A percentile compares a stretch with the other conserved stretches of the same genome.
Evolutionary conservation across 2,797 vertebrate species (phyloP).

Genomic region (Dipus sagitta): DNA sequence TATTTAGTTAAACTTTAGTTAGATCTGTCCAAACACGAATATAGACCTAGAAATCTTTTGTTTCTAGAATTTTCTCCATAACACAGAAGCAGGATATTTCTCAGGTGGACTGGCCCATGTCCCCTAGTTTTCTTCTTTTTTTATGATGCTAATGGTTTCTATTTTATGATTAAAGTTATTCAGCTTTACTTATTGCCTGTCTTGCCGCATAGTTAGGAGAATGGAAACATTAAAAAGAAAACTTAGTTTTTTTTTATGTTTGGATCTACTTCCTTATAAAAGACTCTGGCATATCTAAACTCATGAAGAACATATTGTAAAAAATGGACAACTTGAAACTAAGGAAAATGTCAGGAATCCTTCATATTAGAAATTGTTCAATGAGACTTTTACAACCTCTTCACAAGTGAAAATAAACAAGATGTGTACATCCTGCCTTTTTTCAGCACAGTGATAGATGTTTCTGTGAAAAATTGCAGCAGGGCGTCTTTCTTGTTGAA

Average conservation of each 20-base stretch:
- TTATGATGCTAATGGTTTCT: no score
- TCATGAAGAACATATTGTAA: not conserved
- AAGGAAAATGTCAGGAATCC: not conserved
- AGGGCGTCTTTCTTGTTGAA: not conserved
- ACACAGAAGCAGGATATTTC: no score
- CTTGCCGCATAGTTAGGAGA: not conserved
- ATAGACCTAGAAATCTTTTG: no score
- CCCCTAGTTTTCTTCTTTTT: no score
- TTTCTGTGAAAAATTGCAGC: not conserved
- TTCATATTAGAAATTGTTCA: constrained; percentile 21
- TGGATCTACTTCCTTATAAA: not conserved
- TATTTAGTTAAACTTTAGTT: no score
- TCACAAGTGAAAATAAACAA: constrained; percentile 32
- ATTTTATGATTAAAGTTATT: not conserved
- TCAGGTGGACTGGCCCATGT: no score
- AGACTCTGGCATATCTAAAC: not conserved
- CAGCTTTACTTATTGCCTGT: not conserved
- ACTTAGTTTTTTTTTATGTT: not conserved
- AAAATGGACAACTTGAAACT: not conserved
- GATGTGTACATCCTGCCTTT: constrained; percentile 2
- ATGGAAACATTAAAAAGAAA: no score
- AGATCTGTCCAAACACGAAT: no score
- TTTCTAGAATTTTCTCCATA: no score
- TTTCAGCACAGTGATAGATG: not conserved
- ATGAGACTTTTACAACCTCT: not conserved